These are phyloP conservation scores for Tachycineta bicolor DNA, from an alignment of 2,113 vertebrate genomes.

Conservation along the genomic window DNA sequence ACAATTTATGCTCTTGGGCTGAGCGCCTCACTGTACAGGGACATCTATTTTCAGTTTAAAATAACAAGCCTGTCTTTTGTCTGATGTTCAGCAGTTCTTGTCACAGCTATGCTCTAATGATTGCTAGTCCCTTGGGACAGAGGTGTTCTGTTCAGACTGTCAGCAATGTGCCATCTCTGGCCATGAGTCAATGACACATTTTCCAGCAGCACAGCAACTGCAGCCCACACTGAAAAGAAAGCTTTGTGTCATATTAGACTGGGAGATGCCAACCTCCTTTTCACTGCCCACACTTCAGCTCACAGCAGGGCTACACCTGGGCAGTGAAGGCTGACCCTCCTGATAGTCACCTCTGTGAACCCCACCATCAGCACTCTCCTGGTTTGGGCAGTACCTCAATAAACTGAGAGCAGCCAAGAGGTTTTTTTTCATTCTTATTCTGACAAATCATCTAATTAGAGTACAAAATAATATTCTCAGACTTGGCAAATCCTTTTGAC, in stretches of 20 bases:
- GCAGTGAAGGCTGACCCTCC: not conserved
- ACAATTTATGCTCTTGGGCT: not conserved
- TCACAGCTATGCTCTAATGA: not conserved
- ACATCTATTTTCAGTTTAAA: not conserved
- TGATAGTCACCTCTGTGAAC: not conserved
- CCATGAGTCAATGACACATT: not conserved
- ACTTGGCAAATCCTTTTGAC: conserved; percentile 13
- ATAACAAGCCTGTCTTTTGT: not conserved
- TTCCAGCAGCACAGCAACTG: not conserved
- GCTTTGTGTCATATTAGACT: not conserved
- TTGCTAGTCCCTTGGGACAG: not conserved
- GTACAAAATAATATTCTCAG: not conserved
- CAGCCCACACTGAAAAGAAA: not conserved
- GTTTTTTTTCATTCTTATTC: not conserved
- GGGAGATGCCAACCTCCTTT: not conserved
- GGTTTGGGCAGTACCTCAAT: not conserved
- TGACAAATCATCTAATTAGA: not conserved
- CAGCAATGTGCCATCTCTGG: not conserved
- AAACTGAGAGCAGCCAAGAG: not conserved
- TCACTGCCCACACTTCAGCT: not conserved
- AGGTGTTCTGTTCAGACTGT: not conserved
- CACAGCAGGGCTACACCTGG: not conserved
- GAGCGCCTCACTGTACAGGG: not conserved
- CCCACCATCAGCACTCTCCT: not conserved
- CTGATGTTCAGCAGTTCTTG: not conserved